Conservation (phyloP, 2,888 invertebrate genomes). For the Nezara viridula region DNA sequence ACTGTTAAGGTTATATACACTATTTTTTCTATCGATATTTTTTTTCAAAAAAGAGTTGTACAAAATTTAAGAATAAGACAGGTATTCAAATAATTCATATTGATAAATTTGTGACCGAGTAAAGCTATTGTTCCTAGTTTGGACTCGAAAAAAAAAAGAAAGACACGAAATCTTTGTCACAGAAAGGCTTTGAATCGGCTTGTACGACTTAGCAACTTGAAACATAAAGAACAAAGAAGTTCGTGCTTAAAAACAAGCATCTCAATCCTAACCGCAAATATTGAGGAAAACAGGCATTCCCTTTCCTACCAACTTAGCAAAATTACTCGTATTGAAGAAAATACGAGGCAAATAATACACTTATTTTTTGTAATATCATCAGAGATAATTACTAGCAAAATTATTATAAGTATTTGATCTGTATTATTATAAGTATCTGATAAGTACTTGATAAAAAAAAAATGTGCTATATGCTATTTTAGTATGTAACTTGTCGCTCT, state of each 20-base stretch:
- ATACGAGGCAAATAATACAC: not conserved
- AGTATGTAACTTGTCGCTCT: too few relatives aligned
- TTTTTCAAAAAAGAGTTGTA: not conserved
- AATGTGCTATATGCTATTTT: too few relatives aligned
- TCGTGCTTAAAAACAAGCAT: constrained; percentile 20
- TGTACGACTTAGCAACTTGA: constrained; percentile 28
- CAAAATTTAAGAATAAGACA: not conserved
- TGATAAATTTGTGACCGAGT: not conserved
- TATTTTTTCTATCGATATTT: too few relatives aligned
- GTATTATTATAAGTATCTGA: too few relatives aligned
- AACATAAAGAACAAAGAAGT: constrained; percentile 34
- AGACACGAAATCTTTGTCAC: not conserved
- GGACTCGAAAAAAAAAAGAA: not conserved
- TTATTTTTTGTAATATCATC: too few relatives aligned
- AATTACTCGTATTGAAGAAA: not conserved
- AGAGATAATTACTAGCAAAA: too few relatives aligned
- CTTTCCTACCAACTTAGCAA: not conserved
- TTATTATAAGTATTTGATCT: too few relatives aligned
- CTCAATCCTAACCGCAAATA: constrained; percentile 21
- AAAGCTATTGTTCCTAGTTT: not conserved
- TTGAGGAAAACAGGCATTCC: not conserved
- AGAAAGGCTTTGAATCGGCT: constrained; percentile 27
- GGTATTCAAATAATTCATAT: not conserved
- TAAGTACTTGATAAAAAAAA: too few relatives aligned
- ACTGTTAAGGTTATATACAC: too few relatives aligned